phyloP scores from a whole-genome alignment of 2,797 vertebrate species.

The Tragopan temminckii region DNA sequence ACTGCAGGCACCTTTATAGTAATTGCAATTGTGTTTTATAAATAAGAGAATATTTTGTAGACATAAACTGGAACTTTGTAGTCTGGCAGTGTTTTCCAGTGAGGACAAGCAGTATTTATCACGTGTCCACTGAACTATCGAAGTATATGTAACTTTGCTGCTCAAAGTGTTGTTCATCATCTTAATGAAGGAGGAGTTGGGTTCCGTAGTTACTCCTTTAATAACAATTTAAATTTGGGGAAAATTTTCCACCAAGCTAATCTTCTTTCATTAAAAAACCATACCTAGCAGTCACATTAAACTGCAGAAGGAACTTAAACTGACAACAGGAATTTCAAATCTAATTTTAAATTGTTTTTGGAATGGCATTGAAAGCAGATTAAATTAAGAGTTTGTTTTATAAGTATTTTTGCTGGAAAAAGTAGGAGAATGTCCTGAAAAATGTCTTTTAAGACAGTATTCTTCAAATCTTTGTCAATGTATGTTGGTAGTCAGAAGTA shows the following conservation, averaged over 20 bases:
- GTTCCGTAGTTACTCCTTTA: background rate
- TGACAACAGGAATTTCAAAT: background rate
- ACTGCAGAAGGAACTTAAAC: conserved; percentile 12
- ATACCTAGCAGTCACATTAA: background rate
- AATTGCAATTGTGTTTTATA: conserved; percentile 5
- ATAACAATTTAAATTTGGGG: conserved; percentile 30
- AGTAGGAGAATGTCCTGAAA: background rate
- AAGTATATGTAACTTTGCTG: conserved; percentile 64
- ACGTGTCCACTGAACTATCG: conserved; percentile 7
- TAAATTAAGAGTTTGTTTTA: background rate
- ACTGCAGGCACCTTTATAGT: conserved; percentile 20
- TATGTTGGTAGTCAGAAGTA: background rate
- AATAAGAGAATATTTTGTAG: background rate
- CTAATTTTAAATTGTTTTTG: background rate
- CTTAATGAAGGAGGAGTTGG: background rate
- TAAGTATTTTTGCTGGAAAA: conserved; percentile 17
- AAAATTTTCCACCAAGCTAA: background rate
- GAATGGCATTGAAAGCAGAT: background rate
- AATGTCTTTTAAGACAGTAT: background rate
- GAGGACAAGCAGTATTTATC: conserved; percentile 49
- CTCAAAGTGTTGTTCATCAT: conserved; percentile 12
- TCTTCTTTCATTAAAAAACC: background rate
- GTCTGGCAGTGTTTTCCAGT: conserved; percentile 1
- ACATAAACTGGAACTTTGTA: background rate
- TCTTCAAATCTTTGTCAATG: background rate